phyloP scores from a whole-genome alignment of 1,140 invertebrate genomes.

The Hydropsyche tenuis region DNA sequence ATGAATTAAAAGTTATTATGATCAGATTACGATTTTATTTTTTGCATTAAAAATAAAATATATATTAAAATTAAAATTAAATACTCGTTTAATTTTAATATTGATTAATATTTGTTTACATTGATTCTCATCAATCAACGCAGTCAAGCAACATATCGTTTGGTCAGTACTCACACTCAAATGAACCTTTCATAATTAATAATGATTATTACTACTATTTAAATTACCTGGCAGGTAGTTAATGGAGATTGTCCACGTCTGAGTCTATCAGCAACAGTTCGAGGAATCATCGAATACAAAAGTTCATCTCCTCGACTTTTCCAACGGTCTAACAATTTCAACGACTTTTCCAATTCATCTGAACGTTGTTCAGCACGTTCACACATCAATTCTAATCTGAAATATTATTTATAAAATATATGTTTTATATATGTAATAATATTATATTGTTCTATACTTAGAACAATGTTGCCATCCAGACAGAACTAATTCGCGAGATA shows the following conservation, averaged over 20 bases:
- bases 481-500: conserved; percentile 84
- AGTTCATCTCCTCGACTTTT: conserved; percentile 86
- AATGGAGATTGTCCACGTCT: conserved; percentile 72
- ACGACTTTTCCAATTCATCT: conserved; percentile 74
- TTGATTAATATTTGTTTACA: too few species aligned
- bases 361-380: conserved; percentile 80
- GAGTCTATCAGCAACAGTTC: conserved; percentile 70
- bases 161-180: too few species aligned
- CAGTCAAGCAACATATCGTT: too few species aligned
- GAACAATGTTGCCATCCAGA: conserved; percentile 88
- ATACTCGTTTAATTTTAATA: too few species aligned
- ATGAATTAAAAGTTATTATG: too few species aligned
- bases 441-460: conserved; percentile 59
- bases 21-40: too few species aligned
- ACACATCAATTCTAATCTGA: conserved; percentile 78
- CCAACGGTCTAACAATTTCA: conserved; percentile 78
- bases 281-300: conserved; percentile 92
- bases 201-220: too few species aligned
- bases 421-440: neutral
- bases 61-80: too few species aligned
- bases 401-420: neutral
- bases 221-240: conserved; percentile 69
- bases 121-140: too few species aligned
- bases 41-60: too few species aligned
- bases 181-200: too few species aligned